Percentiles rank a stretch among this genome's conserved stretches.
Conservation (phyloP, 2,113 vertebrate genomes). For the Lethenteron reissneri region DNA sequence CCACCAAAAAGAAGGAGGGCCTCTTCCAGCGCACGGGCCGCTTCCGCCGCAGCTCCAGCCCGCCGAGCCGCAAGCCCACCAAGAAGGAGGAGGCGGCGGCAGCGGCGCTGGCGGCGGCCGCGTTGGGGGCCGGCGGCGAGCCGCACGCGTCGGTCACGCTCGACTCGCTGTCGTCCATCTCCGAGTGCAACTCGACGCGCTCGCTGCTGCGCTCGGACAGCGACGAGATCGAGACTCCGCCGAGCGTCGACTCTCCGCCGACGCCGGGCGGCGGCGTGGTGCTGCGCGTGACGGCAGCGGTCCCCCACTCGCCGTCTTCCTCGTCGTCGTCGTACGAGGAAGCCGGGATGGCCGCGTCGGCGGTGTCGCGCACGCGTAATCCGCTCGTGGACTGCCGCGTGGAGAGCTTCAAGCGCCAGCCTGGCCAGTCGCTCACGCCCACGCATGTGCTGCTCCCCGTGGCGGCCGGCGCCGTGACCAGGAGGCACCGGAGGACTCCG, state of each 20-base stretch:
- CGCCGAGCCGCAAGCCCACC: constrained; percentile 57
- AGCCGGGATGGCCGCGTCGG: constrained; percentile 15
- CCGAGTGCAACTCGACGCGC: constrained; percentile 85
- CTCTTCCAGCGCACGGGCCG: constrained; percentile 56
- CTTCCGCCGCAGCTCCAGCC: constrained; percentile 45
- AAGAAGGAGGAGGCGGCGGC: constrained; percentile 45
- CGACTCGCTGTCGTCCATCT: constrained; percentile 67
- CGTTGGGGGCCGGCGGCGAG: not conserved
- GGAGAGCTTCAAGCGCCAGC: constrained; percentile 74
- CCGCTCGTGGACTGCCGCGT: constrained; percentile 68
- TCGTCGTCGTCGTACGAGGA: constrained; percentile 10
- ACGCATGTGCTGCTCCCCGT: constrained; percentile 42
- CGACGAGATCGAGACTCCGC: constrained; percentile 36
- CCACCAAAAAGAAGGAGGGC: constrained; percentile 50
- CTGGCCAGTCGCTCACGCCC: constrained; percentile 74
- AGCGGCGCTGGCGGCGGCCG: constrained; percentile 27
- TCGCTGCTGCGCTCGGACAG: constrained; percentile 68
- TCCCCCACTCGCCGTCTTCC: constrained; percentile 25
- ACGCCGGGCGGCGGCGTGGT: constrained; percentile 13
- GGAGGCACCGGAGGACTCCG: constrained; percentile 52
- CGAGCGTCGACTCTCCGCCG: not conserved
- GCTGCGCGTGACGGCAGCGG: constrained; percentile 38
- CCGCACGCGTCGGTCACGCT: constrained; percentile 41
- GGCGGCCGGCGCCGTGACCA: constrained; percentile 26
- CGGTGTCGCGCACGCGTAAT: constrained; percentile 18